A percentile compares a stretch with the other conserved stretches of the same genome.
Conservation (phyloP, 2,113 vertebrate species). For the Tretioscincus oriximinensis region DNA sequence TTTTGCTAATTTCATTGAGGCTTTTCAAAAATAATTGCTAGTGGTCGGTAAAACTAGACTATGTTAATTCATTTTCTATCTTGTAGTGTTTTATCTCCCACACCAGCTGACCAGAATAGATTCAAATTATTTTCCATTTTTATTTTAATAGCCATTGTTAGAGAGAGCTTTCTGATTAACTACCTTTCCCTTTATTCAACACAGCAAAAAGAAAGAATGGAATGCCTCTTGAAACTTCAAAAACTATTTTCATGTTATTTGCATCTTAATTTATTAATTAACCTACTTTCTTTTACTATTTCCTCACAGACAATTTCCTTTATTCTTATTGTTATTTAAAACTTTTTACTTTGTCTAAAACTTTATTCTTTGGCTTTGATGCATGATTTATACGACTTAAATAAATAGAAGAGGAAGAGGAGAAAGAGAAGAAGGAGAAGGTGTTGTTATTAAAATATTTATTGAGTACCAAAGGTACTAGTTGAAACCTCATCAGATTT, state of each 20-base stretch:
- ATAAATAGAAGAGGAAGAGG: not conserved
- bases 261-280: slow-evolving; percentile 41
- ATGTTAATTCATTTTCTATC: slow-evolving; percentile 19
- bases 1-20: not conserved
- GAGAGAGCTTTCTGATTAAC: slow-evolving; percentile 25
- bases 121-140: slow-evolving; percentile 1
- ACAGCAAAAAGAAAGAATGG: slow-evolving; percentile 31
- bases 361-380: slow-evolving; percentile 31
- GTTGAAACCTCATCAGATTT: too few species aligned
- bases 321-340: slow-evolving; percentile 4
- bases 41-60: not conserved
- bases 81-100: slow-evolving; percentile 5
- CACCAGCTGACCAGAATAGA: slow-evolving; percentile 18
- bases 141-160: slow-evolving; percentile 16
- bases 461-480: too few species aligned
- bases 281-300: slow-evolving; percentile 51
- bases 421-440: too few species aligned
- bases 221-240: not conserved
- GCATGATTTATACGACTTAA: not conserved
- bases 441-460: too few species aligned
- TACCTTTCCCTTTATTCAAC: slow-evolving; percentile 6
- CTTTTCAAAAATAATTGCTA: slow-evolving; percentile 25
- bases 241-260: slow-evolving; percentile 34
- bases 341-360: slow-evolving; percentile 26
- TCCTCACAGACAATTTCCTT: slow-evolving; percentile 26